These are phyloP conservation scores for Manis crassicaudata DNA, from an alignment of 2,797 vertebrate species.

Conservation along the genomic window DNA sequence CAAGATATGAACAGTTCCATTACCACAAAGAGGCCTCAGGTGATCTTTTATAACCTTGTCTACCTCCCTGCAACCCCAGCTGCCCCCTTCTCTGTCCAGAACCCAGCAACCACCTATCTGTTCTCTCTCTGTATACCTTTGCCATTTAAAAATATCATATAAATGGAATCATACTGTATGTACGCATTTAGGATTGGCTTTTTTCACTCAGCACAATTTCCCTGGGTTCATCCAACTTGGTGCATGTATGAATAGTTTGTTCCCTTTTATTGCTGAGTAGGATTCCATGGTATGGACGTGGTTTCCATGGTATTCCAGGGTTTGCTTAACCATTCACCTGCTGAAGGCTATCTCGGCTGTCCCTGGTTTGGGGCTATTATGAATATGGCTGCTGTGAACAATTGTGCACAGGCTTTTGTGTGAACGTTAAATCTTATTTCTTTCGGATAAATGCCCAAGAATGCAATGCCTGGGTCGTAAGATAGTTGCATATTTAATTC, in stretches of 20 bases:
- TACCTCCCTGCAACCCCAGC: neutral
- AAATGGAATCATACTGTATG: neutral
- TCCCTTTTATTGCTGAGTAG: neutral
- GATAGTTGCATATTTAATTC: neutral
- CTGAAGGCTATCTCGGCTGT: neutral
- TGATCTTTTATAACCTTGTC: neutral
- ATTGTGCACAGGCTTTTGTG: neutral
- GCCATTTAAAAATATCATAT: neutral
- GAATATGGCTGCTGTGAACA: neutral
- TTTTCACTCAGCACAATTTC: neutral
- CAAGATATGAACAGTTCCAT: neutral
- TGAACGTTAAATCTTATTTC: neutral
- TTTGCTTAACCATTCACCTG: neutral
- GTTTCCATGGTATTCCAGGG: too few relatives aligned
- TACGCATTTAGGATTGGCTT: neutral
- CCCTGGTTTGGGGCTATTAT: neutral
- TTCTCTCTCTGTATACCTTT: neutral
- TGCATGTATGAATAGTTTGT: neutral
- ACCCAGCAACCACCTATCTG: neutral
- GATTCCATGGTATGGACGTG: fast-evolving
- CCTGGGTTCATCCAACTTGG: neutral
- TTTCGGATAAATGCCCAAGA: neutral
- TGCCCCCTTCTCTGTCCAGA: neutral
- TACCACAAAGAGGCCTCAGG: neutral
- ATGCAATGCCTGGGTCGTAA: neutral